Conservation (phyloP, 2,888 invertebrate species). For the Dryomyza anilis region DNA sequence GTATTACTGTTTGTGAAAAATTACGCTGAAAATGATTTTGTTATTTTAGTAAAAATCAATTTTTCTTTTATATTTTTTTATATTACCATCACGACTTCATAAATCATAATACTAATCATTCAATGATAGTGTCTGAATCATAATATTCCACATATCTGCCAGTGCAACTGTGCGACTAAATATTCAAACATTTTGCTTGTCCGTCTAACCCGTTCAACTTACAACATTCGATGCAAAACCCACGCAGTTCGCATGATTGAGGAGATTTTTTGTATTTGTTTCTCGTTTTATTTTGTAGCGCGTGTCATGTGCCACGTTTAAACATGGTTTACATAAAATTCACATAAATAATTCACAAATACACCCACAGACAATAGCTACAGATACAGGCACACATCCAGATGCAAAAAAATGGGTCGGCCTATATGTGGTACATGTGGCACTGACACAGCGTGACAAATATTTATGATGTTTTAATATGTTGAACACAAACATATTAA, state of each 20-base stretch:
- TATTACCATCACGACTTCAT: too few relatives aligned
- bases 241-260: constrained; percentile 2
- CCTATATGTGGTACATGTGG: neutral
- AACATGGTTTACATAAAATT: constrained; percentile 16
- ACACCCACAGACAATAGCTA: neutral
- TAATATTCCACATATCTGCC: too few relatives aligned
- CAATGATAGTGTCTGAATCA: too few relatives aligned
- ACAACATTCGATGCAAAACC: neutral
- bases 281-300: neutral
- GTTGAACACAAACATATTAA: neutral
- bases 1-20: too few relatives aligned
- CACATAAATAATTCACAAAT: neutral
- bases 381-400: neutral
- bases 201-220: neutral
- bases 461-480: constrained; percentile 1
- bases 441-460: too few relatives aligned
- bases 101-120: too few relatives aligned
- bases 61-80: too few relatives aligned
- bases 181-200: too few relatives aligned
- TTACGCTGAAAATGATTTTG: too few relatives aligned
- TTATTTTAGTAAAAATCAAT: too few relatives aligned
- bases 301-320: neutral
- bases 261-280: neutral
- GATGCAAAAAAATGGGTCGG: neutral
- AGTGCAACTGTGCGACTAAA: too few relatives aligned